Evolutionary conservation across 2,888 invertebrate species (phyloP).

Genomic region (Hoplodrina ambigua): DNA sequence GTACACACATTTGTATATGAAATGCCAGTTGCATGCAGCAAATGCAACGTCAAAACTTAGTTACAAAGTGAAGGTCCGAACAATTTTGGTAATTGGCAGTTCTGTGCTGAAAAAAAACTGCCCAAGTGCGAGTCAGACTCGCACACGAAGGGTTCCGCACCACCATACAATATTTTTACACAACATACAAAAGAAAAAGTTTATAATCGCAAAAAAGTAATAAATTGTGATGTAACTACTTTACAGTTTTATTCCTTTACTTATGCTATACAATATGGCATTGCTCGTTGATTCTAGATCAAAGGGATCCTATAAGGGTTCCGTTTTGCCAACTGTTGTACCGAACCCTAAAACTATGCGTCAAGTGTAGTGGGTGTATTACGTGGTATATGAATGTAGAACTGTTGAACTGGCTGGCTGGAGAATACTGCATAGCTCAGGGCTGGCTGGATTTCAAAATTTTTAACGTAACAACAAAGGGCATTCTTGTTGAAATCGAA

Average conservation of each 20-base stretch:
- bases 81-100: conserved; percentile 44
- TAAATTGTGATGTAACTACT: no score
- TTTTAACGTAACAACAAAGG: not conserved
- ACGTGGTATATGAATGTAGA: not conserved
- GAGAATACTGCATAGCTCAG: no score
- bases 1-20: conserved; percentile 15
- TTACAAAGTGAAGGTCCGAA: conserved; percentile 35
- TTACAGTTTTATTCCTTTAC: no score
- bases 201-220: no score
- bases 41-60: conserved; percentile 36
- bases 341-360: not conserved
- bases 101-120: conserved; percentile 14
- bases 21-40: conserved; percentile 17
- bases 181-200: no score
- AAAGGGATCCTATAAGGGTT: no score
- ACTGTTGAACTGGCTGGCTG: not conserved
- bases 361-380: not conserved
- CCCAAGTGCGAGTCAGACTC: no score
- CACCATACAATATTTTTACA: no score
- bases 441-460: not conserved
- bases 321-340: no score
- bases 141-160: no score
- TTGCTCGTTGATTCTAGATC: no score
- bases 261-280: no score
- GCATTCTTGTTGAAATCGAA: not conserved